These are phyloP conservation scores for Caenorhabditis brenneri DNA, from an alignment of 1,140 invertebrate genomes.

Conservation along the genomic window DNA sequence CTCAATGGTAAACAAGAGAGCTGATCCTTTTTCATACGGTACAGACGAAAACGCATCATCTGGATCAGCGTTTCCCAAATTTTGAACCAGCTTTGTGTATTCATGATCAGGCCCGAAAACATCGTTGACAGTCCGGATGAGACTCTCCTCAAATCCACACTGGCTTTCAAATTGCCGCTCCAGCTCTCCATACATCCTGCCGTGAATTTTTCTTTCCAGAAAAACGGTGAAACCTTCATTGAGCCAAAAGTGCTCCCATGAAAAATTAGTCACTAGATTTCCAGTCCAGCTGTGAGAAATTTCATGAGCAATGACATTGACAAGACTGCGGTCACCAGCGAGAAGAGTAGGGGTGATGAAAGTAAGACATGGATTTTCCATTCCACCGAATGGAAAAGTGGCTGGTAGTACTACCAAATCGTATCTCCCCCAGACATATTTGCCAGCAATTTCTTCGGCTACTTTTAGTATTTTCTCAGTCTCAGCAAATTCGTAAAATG, in stretches of 20 bases:
- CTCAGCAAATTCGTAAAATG: slow-evolving; percentile 74
- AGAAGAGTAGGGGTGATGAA: slow-evolving; percentile 87
- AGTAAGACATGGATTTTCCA: slow-evolving; percentile 95
- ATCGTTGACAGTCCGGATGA: slow-evolving; percentile 59
- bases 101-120: slow-evolving; percentile 73
- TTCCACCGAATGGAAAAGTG: slow-evolving; percentile 76
- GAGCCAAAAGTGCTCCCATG: slow-evolving; percentile 94
- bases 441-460: slow-evolving; percentile 78
- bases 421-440: slow-evolving; percentile 72
- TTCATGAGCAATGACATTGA: slow-evolving; percentile 88
- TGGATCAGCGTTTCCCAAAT: slow-evolving; percentile 82
- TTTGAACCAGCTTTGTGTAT: slow-evolving; percentile 81
- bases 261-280: slow-evolving; percentile 89
- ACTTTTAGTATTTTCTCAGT: slow-evolving; percentile 83
- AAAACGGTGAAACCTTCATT: slow-evolving; percentile 95
- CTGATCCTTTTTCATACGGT: slow-evolving; percentile 90
- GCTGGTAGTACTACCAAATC: slow-evolving; percentile 53
- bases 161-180: slow-evolving; percentile 69
- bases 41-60: slow-evolving; percentile 88
- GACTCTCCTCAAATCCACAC: slow-evolving; percentile 77
- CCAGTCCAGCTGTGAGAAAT: slow-evolving; percentile 95
- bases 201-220: slow-evolving; percentile 84
- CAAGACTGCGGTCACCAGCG: slow-evolving; percentile 76
- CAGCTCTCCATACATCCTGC: slow-evolving; percentile 76
- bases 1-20: slow-evolving; percentile 86